Base-by-base conservation (phyloP, 2,797 vertebrate genomes). In the Amniataba percoides region DNA sequence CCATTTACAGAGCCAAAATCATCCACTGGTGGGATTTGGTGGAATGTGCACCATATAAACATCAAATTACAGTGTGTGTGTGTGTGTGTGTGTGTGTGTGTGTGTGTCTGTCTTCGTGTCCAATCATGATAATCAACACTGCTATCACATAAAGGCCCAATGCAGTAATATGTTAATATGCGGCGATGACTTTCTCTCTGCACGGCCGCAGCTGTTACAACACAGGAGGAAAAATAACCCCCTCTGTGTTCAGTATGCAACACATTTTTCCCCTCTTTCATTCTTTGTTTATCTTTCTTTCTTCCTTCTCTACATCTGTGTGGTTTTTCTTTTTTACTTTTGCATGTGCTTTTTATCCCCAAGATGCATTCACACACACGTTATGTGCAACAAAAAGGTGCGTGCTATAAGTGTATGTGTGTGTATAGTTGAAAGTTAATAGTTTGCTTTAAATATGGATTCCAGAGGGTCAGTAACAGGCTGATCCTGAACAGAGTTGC, bases 141-240 rank as follows among this genome's bases (percentile, higher is more conserved):
- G 78, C 13, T 39, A 43, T 48, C 19, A 23, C 18, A 62, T 45
- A 39, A 61, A 71, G 15, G 10, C 13, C 56, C 43, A 3, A 21
- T n/a, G 27, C 70, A 51, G 69, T 25, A 14, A 59, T 61, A 66
- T 70, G 80, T 79, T 87, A 57, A 74, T 74, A 74, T 34, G 55
- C 21, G 31, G 49, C 53, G 72, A 74, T 67, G 45, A 78, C 56
- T 76, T 19, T 73, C 42, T 81, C 34, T 71, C 61, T 82, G 48
- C 62, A 63, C 18, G 12, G 7, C 49, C 49, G 64, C 87, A 89
- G 88, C 90, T 91, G 90, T 88, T 86, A 62, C 72, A 89, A 91
- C 87, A 89, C 34, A 23, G 57, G 57, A 71, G 51, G 51, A 71
- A 76, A 71, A 80, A 81, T 48, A 63, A 64, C 58, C 71, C 81